Base-by-base conservation (phyloP, 2,113 vertebrate genomes). In the Rutilus rutilus region DNA sequence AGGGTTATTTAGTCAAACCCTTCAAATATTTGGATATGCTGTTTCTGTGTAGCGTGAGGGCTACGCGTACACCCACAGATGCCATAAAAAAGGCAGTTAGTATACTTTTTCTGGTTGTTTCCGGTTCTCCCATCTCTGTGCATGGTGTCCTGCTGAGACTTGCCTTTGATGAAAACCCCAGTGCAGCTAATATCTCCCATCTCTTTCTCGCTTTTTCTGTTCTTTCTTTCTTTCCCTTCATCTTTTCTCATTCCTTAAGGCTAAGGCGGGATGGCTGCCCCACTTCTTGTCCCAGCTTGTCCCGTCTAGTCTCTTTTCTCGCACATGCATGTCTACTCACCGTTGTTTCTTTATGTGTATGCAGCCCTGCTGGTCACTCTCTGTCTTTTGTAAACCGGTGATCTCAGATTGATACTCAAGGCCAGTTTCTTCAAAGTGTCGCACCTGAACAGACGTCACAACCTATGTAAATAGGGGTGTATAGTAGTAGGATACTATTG, bases 161-260 rank as follows among this genome's bases (percentile, higher is more conserved):
- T 91, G 84, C 89, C 90, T 78, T 87, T 89, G 45, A 87, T 69
- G 65, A 45, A 87, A 86, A 65, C 62, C 57, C 77, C 21, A 52
- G 45, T 77, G 47, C 76, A 67, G 59, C 50, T 79, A 80, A 89
- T 42, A 30, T 81, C 71, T 85, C 65, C 36, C 57, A 79, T 57
- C 85, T 87, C 94, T 97, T 97, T 90, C 82, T 84, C 90, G 78
- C 52, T 6, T 36, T 42, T 6, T 54, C 67, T 50, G 62, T 10
- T 27, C 45, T 77, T 76, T 86, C n/a, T 85, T 6, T 50, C 33
- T 57, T 23, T 64, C 23, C 11, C 75, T 84, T 36, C 59, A 85
- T 78, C 84, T 84, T 57, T 87, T 54, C 76, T 74, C 15, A 23
- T 60, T 73, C 75, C 64, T 77, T 60, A 42, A 83, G 81, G 81